Evolutionary conservation across 2,797 vertebrate species (phyloP).

Genomic region (Leuciscus waleckii): DNA sequence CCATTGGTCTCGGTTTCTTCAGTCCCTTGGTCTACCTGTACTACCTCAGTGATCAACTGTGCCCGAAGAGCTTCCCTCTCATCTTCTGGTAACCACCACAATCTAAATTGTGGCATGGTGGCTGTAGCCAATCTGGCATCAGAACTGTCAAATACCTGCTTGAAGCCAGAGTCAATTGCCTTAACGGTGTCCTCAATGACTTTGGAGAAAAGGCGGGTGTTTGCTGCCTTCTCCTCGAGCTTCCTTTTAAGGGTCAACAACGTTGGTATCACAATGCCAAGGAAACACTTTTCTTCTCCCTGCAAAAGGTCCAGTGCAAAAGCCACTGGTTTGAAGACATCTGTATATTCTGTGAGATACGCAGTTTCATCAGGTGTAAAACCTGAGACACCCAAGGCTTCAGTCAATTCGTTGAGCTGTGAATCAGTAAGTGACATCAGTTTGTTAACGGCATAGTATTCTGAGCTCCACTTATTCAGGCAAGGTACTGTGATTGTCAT

Average conservation of each 20-base stretch:
- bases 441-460: constrained; percentile 77
- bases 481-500: constrained; percentile 71
- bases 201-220: constrained; percentile 66
- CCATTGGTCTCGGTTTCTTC: constrained; percentile 58
- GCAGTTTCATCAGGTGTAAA: constrained; percentile 69
- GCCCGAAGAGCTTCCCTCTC: constrained; percentile 77
- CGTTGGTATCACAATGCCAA: constrained; percentile 78
- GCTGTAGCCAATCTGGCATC: constrained; percentile 77
- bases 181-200: constrained; percentile 68
- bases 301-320: constrained; percentile 80
- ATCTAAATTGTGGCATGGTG: constrained; percentile 77
- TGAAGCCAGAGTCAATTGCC: constrained; percentile 75
- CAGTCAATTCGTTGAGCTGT: constrained; percentile 71
- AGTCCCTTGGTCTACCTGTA: constrained; percentile 68
- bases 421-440: constrained; percentile 71
- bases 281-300: constrained; percentile 79
- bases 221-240: constrained; percentile 73
- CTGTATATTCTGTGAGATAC: constrained; percentile 76
- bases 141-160: constrained; percentile 73
- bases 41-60: constrained; percentile 71
- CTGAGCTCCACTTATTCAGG: constrained; percentile 76
- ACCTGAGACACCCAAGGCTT: constrained; percentile 19
- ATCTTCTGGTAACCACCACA: constrained; percentile 77
- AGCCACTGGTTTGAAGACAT: constrained; percentile 77
- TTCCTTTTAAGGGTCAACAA: constrained; percentile 80